A percentile compares a stretch with the other conserved stretches of the same genome.
Evolutionary conservation across 2,888 invertebrate genomes (phyloP).

Genomic region (Mimumesa dahlbomi): DNA sequence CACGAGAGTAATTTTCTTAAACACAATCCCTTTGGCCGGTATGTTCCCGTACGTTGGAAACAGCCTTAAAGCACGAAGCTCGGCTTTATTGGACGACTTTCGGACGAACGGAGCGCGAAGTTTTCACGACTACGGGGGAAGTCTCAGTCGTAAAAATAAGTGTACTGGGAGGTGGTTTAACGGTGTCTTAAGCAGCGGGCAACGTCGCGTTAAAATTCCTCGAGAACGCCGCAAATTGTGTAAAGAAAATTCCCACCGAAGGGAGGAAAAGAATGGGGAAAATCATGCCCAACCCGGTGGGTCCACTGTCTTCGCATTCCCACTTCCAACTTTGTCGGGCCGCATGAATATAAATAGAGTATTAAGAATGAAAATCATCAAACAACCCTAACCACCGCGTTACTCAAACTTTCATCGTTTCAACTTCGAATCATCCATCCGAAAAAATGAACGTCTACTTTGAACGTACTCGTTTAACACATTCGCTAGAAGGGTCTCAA

Average conservation of each 20-base stretch:
- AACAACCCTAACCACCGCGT: too few species aligned
- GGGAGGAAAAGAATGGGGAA: neutral
- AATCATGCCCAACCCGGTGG: too few species aligned
- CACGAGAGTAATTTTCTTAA: slow-evolving; percentile 46
- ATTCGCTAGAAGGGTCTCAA: too few species aligned
- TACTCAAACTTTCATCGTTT: too few species aligned
- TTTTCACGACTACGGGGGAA: slow-evolving; percentile 45
- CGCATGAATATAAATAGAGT: too few species aligned
- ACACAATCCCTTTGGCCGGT: slow-evolving; percentile 36
- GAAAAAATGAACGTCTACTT: too few species aligned
- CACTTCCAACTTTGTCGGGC: too few species aligned
- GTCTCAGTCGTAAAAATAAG: slow-evolving; percentile 60
- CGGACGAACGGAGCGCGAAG: slow-evolving; percentile 44
- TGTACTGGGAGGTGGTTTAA: slow-evolving; percentile 57
- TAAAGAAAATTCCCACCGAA: slow-evolving; percentile 20
- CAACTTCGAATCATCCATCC: too few species aligned
- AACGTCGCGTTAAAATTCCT: slow-evolving; percentile 49
- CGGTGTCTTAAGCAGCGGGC: slow-evolving; percentile 57
- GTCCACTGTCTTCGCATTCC: too few species aligned
- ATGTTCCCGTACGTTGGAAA: slow-evolving; percentile 7
- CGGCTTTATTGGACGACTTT: slow-evolving; percentile 60
- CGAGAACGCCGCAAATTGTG: slow-evolving; percentile 32
- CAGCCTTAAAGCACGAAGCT: slow-evolving; percentile 1
- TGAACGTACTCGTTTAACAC: too few species aligned
- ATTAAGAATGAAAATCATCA: too few species aligned